These are phyloP conservation scores for Peromyscus nudipes DNA, from an alignment of 2,797 vertebrate species.

Conservation along the genomic window DNA sequence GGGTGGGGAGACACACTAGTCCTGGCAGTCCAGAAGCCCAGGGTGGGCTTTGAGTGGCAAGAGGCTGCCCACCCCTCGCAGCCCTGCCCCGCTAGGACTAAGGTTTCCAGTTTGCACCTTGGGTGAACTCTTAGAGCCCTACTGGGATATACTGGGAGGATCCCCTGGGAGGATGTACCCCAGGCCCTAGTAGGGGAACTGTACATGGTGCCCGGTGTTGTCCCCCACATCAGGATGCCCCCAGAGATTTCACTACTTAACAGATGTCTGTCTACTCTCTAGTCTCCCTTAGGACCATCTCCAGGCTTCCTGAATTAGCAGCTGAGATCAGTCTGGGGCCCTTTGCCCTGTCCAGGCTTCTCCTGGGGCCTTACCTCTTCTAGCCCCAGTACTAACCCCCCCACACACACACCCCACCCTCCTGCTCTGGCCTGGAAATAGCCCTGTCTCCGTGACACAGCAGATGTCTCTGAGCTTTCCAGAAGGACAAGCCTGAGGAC, in stretches of 20 bases:
- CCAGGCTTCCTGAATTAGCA: slow-evolving; percentile 80
- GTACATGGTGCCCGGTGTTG: background rate
- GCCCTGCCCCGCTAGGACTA: background rate
- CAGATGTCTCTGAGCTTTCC: slow-evolving; percentile 86
- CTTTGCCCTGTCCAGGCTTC: slow-evolving; percentile 77
- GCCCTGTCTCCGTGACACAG: slow-evolving; percentile 81
- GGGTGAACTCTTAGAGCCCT: background rate
- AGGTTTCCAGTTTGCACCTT: background rate
- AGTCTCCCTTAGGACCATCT: slow-evolving; percentile 39
- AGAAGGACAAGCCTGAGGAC: slow-evolving; percentile 81
- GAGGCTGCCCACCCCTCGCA: background rate
- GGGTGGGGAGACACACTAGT: slow-evolving; percentile 61
- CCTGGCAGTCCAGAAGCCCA: background rate
- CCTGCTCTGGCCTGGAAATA: slow-evolving; percentile 81
- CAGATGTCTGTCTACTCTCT: background rate
- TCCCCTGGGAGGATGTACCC: background rate
- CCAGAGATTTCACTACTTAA: slow-evolving; percentile 29
- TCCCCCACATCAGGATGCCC: background rate
- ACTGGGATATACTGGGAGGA: background rate
- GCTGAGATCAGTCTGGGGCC: slow-evolving; percentile 81
- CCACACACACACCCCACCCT: slow-evolving; percentile 43
- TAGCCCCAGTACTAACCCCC: slow-evolving; percentile 56
- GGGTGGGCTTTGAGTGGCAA: slow-evolving; percentile 21
- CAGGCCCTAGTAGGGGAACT: background rate
- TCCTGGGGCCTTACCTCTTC: slow-evolving; percentile 77